Evolutionary conservation across 2,113 vertebrate genomes (phyloP), one percentile per base, ranked within the genome.

Genomic region (Chrysochloris asiatica): DNA sequence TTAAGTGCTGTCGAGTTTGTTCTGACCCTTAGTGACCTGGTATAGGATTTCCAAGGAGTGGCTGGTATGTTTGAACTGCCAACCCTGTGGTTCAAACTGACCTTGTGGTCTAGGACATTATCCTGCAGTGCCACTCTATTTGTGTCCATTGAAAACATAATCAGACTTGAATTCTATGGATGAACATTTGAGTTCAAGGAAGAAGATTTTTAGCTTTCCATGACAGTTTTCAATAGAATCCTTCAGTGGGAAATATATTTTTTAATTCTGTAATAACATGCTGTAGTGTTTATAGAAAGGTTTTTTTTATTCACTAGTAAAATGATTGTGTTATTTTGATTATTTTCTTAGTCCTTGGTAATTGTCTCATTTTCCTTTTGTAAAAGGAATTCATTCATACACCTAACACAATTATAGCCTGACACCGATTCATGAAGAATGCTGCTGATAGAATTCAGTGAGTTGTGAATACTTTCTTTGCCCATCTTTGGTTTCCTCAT

Each of bases 321-420:
- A 91, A 77, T 76, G 77, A 41, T 77, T 82, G 59, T 91, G 71
- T 81, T 93, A 61, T 93, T 96, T 95, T 95, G 88, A 86, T 96
- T 88, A 90, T 41, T 71, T 88, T 78, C 84, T 87, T 8, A 54
- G 54, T 79, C 71, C 82, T 76, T 78, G 90, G 86, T 89, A 93
- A 96, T 90, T 75, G 73, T 79, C 92, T 95, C 83, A 88, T 88
- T 90, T 96, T 93, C 43, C 36, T 86, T 93, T 89, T 78, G 77
- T 78, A 33, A 95, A 89, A 92, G 56, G 73, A 88, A 95, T 94
- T 72, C 47, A 95, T 94, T 72, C 47, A 85, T 84, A 92, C 26
- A 63, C 24, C 28, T 69, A 80, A 86, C 76, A 88, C 54, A 65
- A 78, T 87, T 50, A 80, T 48, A 84, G 33, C 14, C 83, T 21